Conservation (phyloP, 2,797 vertebrate genomes). For the Taenioides sp. region DNA sequence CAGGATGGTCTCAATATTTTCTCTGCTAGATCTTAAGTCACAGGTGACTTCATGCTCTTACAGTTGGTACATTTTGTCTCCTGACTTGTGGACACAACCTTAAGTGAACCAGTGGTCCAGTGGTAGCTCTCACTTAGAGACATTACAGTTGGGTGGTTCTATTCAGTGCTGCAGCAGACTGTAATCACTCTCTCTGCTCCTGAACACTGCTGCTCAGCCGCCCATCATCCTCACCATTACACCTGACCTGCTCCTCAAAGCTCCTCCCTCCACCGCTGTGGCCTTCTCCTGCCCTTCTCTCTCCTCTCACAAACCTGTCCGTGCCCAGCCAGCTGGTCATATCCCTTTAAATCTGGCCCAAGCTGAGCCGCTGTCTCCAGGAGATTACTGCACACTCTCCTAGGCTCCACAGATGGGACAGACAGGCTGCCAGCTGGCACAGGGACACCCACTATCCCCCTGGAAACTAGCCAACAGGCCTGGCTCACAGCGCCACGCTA, state of each 20-base stretch:
- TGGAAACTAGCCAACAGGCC: slow-evolving; percentile 71
- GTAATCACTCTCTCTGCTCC: slow-evolving; percentile 69
- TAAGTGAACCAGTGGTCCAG: slow-evolving; percentile 10
- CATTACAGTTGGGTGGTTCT: slow-evolving; percentile 46
- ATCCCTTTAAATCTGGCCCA: slow-evolving; percentile 78
- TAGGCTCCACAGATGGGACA: slow-evolving; percentile 80
- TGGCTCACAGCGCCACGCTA: slow-evolving; percentile 57
- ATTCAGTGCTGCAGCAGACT: slow-evolving; percentile 62
- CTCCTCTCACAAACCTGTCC: slow-evolving; percentile 66
- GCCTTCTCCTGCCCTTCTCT: slow-evolving; percentile 67
- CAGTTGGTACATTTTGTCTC: slow-evolving; percentile 12
- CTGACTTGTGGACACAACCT: slow-evolving; percentile 6
- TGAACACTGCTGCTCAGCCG: slow-evolving; percentile 62
- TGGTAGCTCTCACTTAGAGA: slow-evolving; percentile 45
- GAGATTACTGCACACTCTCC: slow-evolving; percentile 80
- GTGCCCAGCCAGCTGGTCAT: slow-evolving; percentile 73
- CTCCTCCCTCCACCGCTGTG: slow-evolving; percentile 49
- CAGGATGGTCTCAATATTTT: not conserved
- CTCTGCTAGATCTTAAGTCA: not conserved
- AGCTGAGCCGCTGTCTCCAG: slow-evolving; percentile 68
- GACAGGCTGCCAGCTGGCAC: slow-evolving; percentile 81
- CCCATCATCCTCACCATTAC: slow-evolving; percentile 68
- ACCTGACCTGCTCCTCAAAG: slow-evolving; percentile 66
- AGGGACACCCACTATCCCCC: slow-evolving; percentile 75
- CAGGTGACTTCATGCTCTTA: slow-evolving; percentile 4